Base-by-base conservation (phyloP, 2,113 vertebrate species). In the Rhadina sibilatrix region DNA sequence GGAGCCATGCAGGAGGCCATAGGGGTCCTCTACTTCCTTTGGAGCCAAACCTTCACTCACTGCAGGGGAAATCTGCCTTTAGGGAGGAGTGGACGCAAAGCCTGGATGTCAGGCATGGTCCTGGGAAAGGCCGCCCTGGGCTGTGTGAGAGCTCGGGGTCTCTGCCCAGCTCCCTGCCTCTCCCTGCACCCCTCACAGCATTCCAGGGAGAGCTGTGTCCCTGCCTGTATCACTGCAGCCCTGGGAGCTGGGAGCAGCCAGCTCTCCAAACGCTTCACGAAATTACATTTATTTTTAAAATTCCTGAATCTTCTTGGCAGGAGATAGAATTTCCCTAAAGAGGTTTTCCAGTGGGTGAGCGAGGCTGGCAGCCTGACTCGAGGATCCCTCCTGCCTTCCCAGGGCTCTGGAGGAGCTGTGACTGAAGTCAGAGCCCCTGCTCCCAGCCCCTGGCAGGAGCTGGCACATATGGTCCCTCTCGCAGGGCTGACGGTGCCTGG, bases 231-330 rank as follows among this genome's bases (percentile, higher is more conserved):
- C 47, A 15, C 1, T 1, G 3, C 68, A 59, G 47, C 54, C 60
- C 35, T 5, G 24, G 17, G 23, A 88, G 86, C 40, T 1, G 5
- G 2, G 77, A 89, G 69, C 78, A 76, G 92, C 44, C 88, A 63
- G 69, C n/a, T 38, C 84, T 54, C 47, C 2, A 0, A 71, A 19
- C 0, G 49, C 75, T 88, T 53, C 1, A 1, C 11, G 52, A 57
- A 80, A 76, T 65, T 33, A 21, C 22, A 33, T 33, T 89, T 91
- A 75, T 87, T 92, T 87, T 88, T 88, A 61, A 83, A 91, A 89
- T 49, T 38, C 93, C 76, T 87, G 70, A 90, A 82, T 93, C 90
- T 87, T 94, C 93, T 93, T 95, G 94, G 90, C 95, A 95, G 68
- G 93, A 57, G 69, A 44, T n/a, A 52, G 75, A 52, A 72, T 74